Base-by-base conservation (phyloP, 2,888 invertebrate species). In the Microctonus hyperodae region DNA sequence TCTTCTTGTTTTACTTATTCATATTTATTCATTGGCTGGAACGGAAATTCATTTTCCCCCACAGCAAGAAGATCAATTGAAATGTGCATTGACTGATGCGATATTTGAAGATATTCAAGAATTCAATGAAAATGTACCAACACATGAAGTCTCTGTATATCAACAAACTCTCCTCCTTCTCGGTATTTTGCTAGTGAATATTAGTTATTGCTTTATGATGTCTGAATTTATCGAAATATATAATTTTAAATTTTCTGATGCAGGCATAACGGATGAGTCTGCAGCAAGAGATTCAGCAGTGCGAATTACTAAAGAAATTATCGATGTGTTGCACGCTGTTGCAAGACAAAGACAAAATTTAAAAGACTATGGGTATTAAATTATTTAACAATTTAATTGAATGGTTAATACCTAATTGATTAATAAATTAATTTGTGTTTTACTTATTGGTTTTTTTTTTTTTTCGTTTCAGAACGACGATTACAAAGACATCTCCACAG, bases 21-120 rank as follows among this genome's bases (percentile, higher is more conserved):
- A 89, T 74, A 82, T 90, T 0, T 91, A 90, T 76, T 88, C 90
- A 0, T 78, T 91, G 23, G 86, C 86, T 53, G 90, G 90, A 0
- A 87, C 85, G 0, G 88, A 89, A 69, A 85, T 88, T 6, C 80
- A 84, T 0, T 89, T 89, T 74, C 83, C 87, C 1, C 77, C 82
- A 13, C 81, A 85, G 53, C 88, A 89, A 70, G 87, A 88, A 75
- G 84, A 85, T 13, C 82, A 81, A 4, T 79, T 90, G 0, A 79
- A 84, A 58, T 85, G 85, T 59, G 83, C 87, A 0, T 79, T 90
- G 4, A 84, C 85, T 58, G 86, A 86, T 56, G 89, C 89, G 65
- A 84, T 91, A 74, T 87, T 86, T 62, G 87, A 89, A 75, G 90
- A 90, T 72, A 86, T 85, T 35, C 83, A 85, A 71, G 79, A 73